Percentiles rank a stretch among this genome's conserved stretches.
Conservation (phyloP, 2,797 vertebrate genomes). For the Cyclopterus lumpus region DNA sequence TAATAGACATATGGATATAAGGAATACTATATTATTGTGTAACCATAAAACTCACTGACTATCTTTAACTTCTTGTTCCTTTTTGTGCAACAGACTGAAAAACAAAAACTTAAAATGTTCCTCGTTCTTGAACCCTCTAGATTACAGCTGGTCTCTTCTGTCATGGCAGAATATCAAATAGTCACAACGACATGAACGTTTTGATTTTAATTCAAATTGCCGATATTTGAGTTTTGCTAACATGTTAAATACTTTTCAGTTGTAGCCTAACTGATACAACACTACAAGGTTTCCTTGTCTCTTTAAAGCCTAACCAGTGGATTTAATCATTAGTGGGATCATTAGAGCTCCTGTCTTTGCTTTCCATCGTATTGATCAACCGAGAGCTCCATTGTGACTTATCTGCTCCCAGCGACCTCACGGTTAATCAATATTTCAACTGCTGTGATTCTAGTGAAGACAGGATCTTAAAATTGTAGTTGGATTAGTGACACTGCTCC, state of each 20-base stretch:
- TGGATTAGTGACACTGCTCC: constrained; percentile 12
- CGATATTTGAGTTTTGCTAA: background rate
- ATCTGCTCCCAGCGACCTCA: constrained; percentile 18
- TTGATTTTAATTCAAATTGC: background rate
- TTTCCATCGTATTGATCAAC: constrained; percentile 41
- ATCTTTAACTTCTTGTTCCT: background rate
- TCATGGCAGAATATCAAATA: background rate
- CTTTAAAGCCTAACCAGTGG: background rate
- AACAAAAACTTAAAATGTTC: background rate
- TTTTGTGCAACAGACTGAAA: background rate
- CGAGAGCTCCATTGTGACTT: constrained; percentile 31
- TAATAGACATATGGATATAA: background rate
- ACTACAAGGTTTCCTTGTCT: background rate
- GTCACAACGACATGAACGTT: background rate
- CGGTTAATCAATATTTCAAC: constrained; percentile 46
- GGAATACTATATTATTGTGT: background rate
- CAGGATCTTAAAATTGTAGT: constrained; percentile 12
- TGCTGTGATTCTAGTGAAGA: constrained; percentile 16
- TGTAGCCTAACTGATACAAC: constrained; percentile 6
- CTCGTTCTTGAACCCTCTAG: background rate
- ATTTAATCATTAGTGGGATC: constrained; percentile 19
- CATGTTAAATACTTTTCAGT: background rate
- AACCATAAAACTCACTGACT: background rate
- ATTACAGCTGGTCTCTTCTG: background rate
- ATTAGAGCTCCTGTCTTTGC: constrained; percentile 30